Evolutionary conservation across 2,113 vertebrate genomes (phyloP).

Genomic region (Thamnaconus septentrionalis): DNA sequence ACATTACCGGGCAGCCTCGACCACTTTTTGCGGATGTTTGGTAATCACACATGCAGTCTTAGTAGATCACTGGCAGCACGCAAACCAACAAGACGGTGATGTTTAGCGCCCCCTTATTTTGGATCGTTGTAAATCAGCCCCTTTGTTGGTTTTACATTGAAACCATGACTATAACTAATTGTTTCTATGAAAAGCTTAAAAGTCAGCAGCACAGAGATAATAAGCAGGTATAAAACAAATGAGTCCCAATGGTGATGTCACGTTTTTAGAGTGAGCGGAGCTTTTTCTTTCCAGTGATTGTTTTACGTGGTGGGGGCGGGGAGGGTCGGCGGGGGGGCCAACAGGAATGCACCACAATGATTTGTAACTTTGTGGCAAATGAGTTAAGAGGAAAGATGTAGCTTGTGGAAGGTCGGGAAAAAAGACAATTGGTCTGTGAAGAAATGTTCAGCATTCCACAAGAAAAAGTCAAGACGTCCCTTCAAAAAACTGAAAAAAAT

Average conservation of each 20-base stretch:
- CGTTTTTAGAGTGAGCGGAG: constrained; percentile 53
- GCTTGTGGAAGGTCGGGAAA: too few species aligned
- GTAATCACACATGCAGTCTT: too few species aligned
- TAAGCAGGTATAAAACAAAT: constrained; percentile 56
- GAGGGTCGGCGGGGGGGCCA: constrained; percentile 50
- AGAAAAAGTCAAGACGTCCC: constrained; percentile 6
- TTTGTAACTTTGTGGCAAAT: constrained; percentile 56
- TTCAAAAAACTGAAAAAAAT: not conserved
- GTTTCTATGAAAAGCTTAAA: constrained; percentile 12
- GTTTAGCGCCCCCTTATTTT: too few species aligned
- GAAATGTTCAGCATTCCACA: constrained; percentile 18
- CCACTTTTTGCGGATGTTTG: too few species aligned
- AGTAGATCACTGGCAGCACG: too few species aligned
- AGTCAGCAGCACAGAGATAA: constrained; percentile 34
- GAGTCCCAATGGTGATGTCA: constrained; percentile 61
- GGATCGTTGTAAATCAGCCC: too few species aligned
- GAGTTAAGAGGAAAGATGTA: constrained; percentile 53
- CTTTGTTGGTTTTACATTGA: too few species aligned
- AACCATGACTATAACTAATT: constrained; percentile 8
- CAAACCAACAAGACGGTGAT: too few species aligned
- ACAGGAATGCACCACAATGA: constrained; percentile 53
- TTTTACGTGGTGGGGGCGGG: constrained; percentile 40
- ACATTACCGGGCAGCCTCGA: too few species aligned
- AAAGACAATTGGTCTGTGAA: too few species aligned
- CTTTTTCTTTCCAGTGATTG: constrained; percentile 55